A percentile compares a stretch with the other conserved stretches of the same genome.
These are phyloP conservation scores for Aplocera efformata DNA, from an alignment of 2,888 invertebrate genomes.

Conservation along the genomic window DNA sequence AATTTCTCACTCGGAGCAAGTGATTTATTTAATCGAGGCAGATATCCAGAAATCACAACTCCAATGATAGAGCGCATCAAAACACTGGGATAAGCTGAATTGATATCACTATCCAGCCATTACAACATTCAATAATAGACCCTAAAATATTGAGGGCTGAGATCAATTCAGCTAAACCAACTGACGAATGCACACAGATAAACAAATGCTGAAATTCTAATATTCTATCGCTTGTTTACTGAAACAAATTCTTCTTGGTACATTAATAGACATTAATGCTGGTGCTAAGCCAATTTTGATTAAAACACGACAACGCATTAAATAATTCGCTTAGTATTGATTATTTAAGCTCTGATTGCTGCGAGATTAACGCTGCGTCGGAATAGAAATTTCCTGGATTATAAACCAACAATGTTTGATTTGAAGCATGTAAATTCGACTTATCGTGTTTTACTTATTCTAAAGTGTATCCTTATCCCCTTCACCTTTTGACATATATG, in stretches of 20 bases:
- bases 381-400: constrained; percentile 21
- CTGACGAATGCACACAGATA: constrained; percentile 44
- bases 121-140: constrained; percentile 40
- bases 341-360: constrained; percentile 16
- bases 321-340: constrained; percentile 14
- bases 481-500: too few relatives aligned
- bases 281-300: constrained; percentile 29
- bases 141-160: constrained; percentile 38
- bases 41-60: constrained; percentile 65
- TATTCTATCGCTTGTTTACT: constrained; percentile 51
- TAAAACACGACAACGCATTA: constrained; percentile 8
- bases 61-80: constrained; percentile 58
- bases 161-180: constrained; percentile 32
- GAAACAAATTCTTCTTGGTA: constrained; percentile 50
- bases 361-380: constrained; percentile 8
- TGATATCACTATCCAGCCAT: constrained; percentile 41
- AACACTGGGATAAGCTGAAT: constrained; percentile 58
- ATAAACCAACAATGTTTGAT: constrained; percentile 8
- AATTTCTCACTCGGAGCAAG: too few relatives aligned
- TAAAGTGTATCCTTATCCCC: too few relatives aligned
- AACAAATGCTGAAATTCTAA: constrained; percentile 58
- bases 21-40: constrained; percentile 15
- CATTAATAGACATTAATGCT: constrained; percentile 41
- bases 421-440: constrained; percentile 11
- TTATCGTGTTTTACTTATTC: constrained; percentile 13